Evolutionary conservation across 2,113 vertebrate species (phyloP).

Genomic region (Sciurus niger): DNA sequence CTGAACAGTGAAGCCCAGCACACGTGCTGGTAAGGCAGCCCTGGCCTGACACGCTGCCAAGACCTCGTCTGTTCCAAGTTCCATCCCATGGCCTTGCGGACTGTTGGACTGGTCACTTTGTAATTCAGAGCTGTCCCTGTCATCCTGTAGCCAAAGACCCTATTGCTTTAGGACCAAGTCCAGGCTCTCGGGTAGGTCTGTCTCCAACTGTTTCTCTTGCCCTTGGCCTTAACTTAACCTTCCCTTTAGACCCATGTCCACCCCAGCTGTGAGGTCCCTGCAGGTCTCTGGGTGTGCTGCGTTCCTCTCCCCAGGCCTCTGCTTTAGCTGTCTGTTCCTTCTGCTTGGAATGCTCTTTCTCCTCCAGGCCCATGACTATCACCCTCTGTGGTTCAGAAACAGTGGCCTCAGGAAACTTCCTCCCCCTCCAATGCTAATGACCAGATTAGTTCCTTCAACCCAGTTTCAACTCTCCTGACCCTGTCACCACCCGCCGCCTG

Average conservation of each 20-base stretch:
- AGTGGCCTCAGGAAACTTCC: not conserved
- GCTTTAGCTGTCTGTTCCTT: not conserved
- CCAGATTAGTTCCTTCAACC: not conserved
- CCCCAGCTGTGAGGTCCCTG: not conserved
- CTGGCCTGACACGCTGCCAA: not conserved
- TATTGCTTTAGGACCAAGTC: slow-evolving; percentile 51
- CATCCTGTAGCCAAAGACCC: not conserved
- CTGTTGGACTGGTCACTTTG: not conserved
- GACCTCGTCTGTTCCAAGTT: not conserved
- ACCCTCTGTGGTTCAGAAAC: not conserved
- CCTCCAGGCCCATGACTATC: not conserved
- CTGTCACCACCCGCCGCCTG: not conserved
- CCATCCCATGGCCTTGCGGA: not conserved
- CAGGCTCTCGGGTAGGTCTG: not conserved
- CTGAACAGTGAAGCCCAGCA: not conserved
- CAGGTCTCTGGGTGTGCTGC: too few relatives aligned
- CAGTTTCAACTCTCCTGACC: not conserved
- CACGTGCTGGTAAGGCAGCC: not conserved
- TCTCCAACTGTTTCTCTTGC: not conserved
- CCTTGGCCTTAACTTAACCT: not conserved
- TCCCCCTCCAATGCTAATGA: fast-evolving
- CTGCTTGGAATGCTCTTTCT: not conserved
- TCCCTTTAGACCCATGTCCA: not conserved
- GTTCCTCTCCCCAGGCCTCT: not conserved
- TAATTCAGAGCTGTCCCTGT: not conserved